phyloP scores from a whole-genome alignment of 2,113 vertebrate species.

The Salvelinus namaycush region DNA sequence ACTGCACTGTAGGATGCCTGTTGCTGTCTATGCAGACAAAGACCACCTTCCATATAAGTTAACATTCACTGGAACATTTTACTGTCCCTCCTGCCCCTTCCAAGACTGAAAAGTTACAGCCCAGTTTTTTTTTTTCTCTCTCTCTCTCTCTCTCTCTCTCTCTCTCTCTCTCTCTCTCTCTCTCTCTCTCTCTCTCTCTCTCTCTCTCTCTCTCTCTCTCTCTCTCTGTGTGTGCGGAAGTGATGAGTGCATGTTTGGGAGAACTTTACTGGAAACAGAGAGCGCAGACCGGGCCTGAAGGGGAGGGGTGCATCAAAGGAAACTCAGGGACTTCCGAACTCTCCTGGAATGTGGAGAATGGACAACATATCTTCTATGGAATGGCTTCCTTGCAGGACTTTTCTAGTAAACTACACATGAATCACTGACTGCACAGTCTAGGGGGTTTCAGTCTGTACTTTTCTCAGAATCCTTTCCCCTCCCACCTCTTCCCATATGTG shows the following conservation, averaged over 20 bases:
- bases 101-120: conserved; percentile 4
- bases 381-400: not conserved
- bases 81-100: not conserved
- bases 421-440: not conserved
- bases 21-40: not conserved
- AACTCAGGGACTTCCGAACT: not conserved
- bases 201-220: conserved; percentile 12
- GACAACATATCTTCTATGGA: not conserved
- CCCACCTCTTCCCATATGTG: not conserved
- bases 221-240: not conserved
- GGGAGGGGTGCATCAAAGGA: not conserved
- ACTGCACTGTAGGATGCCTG: not conserved
- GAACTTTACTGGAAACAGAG: not conserved
- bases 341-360: not conserved
- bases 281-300: not conserved
- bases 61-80: conserved; percentile 13
- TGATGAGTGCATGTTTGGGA: not conserved
- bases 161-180: too few relatives aligned
- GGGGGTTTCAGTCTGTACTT: not conserved
- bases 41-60: conserved; percentile 18
- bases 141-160: too few relatives aligned
- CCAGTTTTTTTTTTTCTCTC: not conserved
- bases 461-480: too few relatives aligned
- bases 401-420: not conserved
- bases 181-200: not conserved